A percentile compares a stretch with the other conserved stretches of the same genome.
Conservation (phyloP, 30 jellyfish, hydroid and myxozoan species). For the Cassiopea xamachana region DNA sequence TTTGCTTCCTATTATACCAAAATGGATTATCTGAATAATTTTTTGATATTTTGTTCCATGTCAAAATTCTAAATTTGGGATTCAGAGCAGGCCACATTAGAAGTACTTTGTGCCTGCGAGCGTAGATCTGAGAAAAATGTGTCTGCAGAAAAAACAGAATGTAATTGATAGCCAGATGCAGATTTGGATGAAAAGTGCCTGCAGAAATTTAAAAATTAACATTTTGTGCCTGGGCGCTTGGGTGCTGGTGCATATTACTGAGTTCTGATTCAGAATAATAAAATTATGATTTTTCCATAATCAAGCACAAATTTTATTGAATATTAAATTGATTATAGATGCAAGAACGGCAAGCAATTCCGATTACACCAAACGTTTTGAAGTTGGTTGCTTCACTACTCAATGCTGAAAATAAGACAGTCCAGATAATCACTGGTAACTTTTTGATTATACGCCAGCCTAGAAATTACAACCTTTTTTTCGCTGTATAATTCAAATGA, state of each 20-base stretch:
- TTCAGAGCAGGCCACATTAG: no score
- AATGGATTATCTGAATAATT: not conserved
- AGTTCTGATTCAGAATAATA: not conserved
- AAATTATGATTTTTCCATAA: not conserved
- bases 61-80: not conserved
- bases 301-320: not conserved
- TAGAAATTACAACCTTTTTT: not conserved
- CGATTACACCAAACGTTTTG: constrained; percentile 52
- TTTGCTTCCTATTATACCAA: not conserved
- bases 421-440: constrained; percentile 54
- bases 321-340: constrained; percentile 18
- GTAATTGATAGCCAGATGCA: no score
- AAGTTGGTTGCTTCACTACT: constrained; percentile 29
- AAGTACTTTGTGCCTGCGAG: no score
- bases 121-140: no score
- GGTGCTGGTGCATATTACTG: not conserved
- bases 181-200: no score
- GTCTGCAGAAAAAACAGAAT: no score
- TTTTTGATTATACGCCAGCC: not conserved
- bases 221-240: not conserved
- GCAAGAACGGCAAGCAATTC: constrained; percentile 55
- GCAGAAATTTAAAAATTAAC: not conserved
- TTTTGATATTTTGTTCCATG: not conserved
- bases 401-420: constrained; percentile 27
- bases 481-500: not conserved